Percentiles rank a stretch among this genome's conserved stretches.
phyloP scores from a whole-genome alignment of 2,113 vertebrate species.

The Heterotis niloticus region DNA sequence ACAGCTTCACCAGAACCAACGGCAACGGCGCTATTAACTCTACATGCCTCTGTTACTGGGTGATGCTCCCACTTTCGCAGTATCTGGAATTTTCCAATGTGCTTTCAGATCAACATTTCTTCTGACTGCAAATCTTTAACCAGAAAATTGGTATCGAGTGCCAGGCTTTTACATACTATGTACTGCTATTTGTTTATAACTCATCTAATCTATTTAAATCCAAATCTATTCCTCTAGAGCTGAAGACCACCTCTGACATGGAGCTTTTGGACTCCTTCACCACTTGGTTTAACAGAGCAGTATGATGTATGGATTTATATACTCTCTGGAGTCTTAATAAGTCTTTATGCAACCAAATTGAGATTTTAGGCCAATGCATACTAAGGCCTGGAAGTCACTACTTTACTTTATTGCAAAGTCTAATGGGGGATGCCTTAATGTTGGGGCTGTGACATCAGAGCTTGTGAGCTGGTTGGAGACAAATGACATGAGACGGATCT shows the following conservation, averaged over 20 bases:
- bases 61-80: neutral
- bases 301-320: neutral
- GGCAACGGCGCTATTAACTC: constrained; percentile 54
- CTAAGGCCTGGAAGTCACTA: neutral
- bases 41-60: neutral
- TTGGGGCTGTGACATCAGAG: neutral
- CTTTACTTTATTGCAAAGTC: neutral
- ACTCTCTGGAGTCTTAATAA: constrained; percentile 1
- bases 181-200: neutral
- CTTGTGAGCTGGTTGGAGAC: constrained; percentile 40
- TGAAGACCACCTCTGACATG: neutral
- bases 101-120: no score
- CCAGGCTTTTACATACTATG: neutral
- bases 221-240: neutral
- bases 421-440: neutral
- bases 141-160: neutral
- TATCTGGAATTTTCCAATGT: neutral
- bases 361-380: constrained; percentile 1
- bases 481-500: constrained; percentile 18
- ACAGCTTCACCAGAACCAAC: neutral
- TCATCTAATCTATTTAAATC: neutral
- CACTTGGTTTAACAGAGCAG: neutral
- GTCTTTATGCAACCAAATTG: neutral
- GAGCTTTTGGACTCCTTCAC: neutral
- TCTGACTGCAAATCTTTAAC: no score